Evolutionary conservation across 2,888 invertebrate genomes (phyloP), one percentile per base, ranked within the genome.

Genomic region (Drosophila paranaensis): DNA sequence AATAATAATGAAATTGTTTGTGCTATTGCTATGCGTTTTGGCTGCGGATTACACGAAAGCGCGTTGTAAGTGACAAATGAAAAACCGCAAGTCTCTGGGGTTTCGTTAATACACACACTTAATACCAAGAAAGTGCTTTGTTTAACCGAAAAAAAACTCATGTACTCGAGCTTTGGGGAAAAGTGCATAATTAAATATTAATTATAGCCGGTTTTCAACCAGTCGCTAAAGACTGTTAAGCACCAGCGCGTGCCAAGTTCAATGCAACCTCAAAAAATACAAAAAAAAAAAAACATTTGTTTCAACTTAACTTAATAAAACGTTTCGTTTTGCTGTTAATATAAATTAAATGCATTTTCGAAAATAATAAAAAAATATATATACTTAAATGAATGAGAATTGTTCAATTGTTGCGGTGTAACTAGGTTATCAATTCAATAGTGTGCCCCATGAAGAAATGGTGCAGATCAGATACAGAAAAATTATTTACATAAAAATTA

Each of bases 31-130:
- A 46, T 71, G 71, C 57, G 35, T 72, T 57, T 72, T 70, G 57
- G 65, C 62, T 45, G 74, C 54, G 64, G 50, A 68, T 27, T 60
- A 50, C 51, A 53, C 66, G 51, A 63, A 58, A 51, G 81, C 76
- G 46, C 81, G 67, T 35, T 85, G 85, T 88, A 81, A 85, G 85
- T 85, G 72, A 48, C 30, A 46, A 63, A 43, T 61, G 25, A 6
- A 35, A 35, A 25, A 55, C 50, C 43, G 48, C 14, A 75, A 54
- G 48, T 33, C 13, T n/a, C 33, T 40, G 63, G 56, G 37, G 57
- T 39, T 75, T 75, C 13, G 14, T 33, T 37, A 20, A n/a, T 50
- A n/a, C 14, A 33, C 14, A 33, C 13, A 56, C 5, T 11, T 53
- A 25, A 35, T 58, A 45, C 30, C 35, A 16, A 58, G 37, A 55